Percentiles rank a stretch among this genome's conserved stretches.
These are phyloP conservation scores for Coilia nasus DNA, from an alignment of 2,797 vertebrate genomes.

Conservation along the genomic window DNA sequence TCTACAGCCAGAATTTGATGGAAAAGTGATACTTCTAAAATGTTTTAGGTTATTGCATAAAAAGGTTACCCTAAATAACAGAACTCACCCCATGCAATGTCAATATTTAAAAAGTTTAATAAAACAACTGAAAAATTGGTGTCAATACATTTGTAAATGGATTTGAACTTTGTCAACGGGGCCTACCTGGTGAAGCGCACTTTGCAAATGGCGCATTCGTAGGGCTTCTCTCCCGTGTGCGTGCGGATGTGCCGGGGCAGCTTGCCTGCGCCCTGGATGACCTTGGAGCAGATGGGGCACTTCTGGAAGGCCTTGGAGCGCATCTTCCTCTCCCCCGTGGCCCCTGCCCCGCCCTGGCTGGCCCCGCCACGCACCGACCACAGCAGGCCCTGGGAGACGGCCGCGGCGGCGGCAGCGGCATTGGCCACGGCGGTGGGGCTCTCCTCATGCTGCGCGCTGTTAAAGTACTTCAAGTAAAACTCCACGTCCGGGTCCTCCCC, in stretches of 20 bases:
- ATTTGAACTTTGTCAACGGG: too few species aligned
- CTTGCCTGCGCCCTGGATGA: slow-evolving; percentile 99
- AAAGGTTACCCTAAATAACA: too few species aligned
- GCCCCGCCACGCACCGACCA: slow-evolving; percentile 74
- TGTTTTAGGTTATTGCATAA: too few species aligned
- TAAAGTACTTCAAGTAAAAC: slow-evolving; percentile 99
- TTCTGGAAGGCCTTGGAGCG: slow-evolving; percentile 99
- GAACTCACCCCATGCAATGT: too few species aligned
- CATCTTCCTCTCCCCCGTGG: slow-evolving; percentile 92
- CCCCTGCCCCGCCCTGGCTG: slow-evolving; percentile 60
- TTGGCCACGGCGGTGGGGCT: slow-evolving; percentile 56
- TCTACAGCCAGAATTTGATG: too few species aligned
- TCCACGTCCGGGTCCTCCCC: slow-evolving; percentile 90
- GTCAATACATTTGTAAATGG: too few species aligned
- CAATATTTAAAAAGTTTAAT: too few species aligned
- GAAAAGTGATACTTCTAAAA: too few species aligned
- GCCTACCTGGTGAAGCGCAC: slow-evolving; percentile 98
- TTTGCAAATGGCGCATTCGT: slow-evolving; percentile 97
- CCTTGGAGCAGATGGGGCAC: slow-evolving; percentile 98
- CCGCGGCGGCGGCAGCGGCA: slow-evolving; percentile 64
- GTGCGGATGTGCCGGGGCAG: slow-evolving; percentile 98
- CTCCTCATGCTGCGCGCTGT: slow-evolving; percentile 85
- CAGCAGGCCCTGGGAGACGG: slow-evolving; percentile 72
- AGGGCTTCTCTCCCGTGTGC: slow-evolving; percentile 98
- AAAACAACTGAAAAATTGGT: too few species aligned